Conservation (phyloP, 2,113 vertebrate genomes). For the Peromyscus polionotus region DNA sequence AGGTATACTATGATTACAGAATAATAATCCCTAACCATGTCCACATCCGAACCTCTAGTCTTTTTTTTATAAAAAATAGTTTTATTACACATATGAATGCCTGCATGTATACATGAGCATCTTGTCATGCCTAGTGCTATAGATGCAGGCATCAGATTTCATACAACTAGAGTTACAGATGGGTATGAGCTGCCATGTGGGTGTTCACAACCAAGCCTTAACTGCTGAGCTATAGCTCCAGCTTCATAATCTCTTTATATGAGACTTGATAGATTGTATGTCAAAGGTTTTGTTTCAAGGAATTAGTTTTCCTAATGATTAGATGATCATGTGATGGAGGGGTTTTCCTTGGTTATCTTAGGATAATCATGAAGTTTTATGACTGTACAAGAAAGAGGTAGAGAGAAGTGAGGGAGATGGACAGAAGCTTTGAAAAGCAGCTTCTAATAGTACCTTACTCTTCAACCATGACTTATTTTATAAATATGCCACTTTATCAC, state of each 20-base stretch:
- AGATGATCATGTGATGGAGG: not conserved
- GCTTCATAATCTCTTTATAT: not conserved
- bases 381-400: not conserved
- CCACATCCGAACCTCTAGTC: too few relatives aligned
- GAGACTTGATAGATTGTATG: not conserved
- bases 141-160: not conserved
- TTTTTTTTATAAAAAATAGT: not conserved
- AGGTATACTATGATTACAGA: not conserved
- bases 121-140: rapidly evolving
- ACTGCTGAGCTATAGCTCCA: not conserved
- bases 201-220: too few relatives aligned
- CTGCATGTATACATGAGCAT: too few relatives aligned
- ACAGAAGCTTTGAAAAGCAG: not conserved
- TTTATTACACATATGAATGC: not conserved
- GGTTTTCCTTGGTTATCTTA: not conserved
- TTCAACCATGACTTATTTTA: not conserved
- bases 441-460: not conserved
- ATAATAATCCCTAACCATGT: not conserved
- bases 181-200: too few relatives aligned
- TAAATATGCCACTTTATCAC: not conserved
- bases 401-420: not conserved
- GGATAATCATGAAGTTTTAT: not conserved
- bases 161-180: not conserved
- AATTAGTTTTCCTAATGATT: not conserved
- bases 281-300: not conserved